phyloP scores from a whole-genome alignment of 2,113 vertebrate species.

The Rissa tridactyla region DNA sequence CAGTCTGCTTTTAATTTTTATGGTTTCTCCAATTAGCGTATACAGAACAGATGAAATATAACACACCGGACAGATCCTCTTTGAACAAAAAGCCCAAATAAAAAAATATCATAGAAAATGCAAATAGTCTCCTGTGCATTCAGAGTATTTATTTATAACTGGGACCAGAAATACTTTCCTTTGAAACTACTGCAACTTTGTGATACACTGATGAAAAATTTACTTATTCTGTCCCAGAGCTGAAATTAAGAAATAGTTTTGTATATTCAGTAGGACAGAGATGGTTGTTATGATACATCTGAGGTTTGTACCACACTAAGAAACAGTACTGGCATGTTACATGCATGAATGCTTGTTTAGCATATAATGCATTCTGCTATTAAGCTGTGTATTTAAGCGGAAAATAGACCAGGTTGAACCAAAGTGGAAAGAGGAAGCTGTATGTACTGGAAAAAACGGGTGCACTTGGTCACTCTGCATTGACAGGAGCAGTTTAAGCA shows the following conservation, averaged over 20 bases:
- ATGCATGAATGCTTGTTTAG: not conserved
- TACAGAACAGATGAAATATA: not conserved
- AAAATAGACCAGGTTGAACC: not conserved
- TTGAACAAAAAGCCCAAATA: not conserved
- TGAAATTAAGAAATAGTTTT: not conserved
- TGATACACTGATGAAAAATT: not conserved
- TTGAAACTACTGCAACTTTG: not conserved
- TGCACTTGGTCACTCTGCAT: not conserved
- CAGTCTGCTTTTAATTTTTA: not conserved
- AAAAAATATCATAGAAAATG: not conserved
- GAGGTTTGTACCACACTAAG: not conserved
- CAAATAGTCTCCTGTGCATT: not conserved
- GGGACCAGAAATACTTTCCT: not conserved
- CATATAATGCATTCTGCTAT: not conserved
- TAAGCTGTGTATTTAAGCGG: not conserved
- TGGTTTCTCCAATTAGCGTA: not conserved
- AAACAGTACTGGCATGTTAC: not conserved
- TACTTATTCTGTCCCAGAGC: not conserved
- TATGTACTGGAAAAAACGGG: not conserved
- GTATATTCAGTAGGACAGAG: not conserved
- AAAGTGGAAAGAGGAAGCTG: not conserved
- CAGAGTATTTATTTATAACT: not conserved
- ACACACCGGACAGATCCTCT: not conserved
- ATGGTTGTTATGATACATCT: not conserved
- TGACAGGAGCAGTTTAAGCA: not conserved